Evolutionary conservation across 2,113 vertebrate species (phyloP).

Genomic region (Atractosteus spatula): DNA sequence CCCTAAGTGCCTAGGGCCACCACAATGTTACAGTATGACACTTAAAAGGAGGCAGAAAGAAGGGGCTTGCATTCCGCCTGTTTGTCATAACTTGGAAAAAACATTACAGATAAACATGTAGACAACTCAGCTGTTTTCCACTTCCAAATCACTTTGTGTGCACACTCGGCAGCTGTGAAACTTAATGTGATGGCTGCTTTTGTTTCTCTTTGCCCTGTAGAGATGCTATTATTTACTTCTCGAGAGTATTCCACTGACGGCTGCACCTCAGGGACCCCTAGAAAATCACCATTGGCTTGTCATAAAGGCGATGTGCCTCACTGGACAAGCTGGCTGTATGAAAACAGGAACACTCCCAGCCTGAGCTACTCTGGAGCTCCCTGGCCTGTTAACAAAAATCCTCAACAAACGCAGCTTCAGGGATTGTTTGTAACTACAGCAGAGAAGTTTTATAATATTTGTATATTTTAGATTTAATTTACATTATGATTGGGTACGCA

Average conservation of each 20-base stretch:
- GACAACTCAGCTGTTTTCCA: not conserved
- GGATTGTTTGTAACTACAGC: too few species aligned
- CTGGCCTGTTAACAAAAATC: too few species aligned
- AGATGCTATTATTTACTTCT: too few species aligned
- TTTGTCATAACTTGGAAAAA: not conserved
- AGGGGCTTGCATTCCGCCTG: not conserved
- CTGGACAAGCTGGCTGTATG: too few species aligned
- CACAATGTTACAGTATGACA: not conserved
- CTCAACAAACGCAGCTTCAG: too few species aligned
- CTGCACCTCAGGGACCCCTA: not conserved
- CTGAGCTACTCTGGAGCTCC: too few species aligned
- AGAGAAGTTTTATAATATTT: too few species aligned
- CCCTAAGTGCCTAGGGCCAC: not conserved
- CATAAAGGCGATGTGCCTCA: too few species aligned
- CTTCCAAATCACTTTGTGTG: not conserved
- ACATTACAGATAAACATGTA: not conserved
- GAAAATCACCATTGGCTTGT: too few species aligned
- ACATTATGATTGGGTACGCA: too few species aligned
- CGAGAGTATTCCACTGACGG: not conserved
- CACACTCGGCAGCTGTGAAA: not conserved
- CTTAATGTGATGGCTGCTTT: not conserved
- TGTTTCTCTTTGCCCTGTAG: not conserved
- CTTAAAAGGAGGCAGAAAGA: not conserved
- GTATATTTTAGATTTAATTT: too few species aligned
- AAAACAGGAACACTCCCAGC: too few species aligned